phyloP scores from a whole-genome alignment of 2,797 vertebrate species.

The Phoebastria nigripes region DNA sequence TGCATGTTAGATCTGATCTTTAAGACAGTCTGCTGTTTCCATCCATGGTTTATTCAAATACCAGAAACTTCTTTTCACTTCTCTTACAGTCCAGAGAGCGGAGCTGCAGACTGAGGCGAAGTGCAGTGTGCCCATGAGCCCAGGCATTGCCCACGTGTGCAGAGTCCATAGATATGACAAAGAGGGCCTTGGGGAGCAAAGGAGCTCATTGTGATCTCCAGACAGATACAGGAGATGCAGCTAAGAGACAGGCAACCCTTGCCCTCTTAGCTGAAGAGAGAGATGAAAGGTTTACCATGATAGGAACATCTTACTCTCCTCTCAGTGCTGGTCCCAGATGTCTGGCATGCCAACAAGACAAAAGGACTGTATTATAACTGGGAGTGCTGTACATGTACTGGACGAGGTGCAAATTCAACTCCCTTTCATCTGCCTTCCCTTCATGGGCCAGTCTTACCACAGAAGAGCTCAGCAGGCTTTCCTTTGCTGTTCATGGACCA shows the following conservation, averaged over 20 bases:
- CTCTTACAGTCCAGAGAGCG: accelerated
- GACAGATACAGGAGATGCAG: not conserved
- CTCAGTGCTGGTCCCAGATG: not conserved
- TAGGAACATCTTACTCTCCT: not conserved
- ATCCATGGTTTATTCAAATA: not conserved
- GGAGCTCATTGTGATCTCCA: not conserved
- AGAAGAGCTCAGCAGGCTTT: not conserved
- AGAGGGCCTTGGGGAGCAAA: not conserved
- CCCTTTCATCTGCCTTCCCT: not conserved
- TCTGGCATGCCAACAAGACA: not conserved
- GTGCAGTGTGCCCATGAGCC: not conserved
- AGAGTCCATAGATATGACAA: no score
- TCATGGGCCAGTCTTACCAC: not conserved
- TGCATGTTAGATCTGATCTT: not conserved
- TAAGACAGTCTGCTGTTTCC: not conserved
- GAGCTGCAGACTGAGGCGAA: not conserved
- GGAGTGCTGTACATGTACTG: not conserved
- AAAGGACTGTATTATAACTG: not conserved
- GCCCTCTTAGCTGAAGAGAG: not conserved
- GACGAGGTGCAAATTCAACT: not conserved
- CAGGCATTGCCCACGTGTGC: not conserved
- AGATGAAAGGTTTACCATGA: not conserved
- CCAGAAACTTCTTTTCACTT: not conserved
- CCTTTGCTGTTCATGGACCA: not conserved
- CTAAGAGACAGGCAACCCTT: not conserved